Evolutionary conservation across 1,140 invertebrate species (phyloP), one percentile per base, ranked within the genome.

Genomic region (Drosophila miranda): DNA sequence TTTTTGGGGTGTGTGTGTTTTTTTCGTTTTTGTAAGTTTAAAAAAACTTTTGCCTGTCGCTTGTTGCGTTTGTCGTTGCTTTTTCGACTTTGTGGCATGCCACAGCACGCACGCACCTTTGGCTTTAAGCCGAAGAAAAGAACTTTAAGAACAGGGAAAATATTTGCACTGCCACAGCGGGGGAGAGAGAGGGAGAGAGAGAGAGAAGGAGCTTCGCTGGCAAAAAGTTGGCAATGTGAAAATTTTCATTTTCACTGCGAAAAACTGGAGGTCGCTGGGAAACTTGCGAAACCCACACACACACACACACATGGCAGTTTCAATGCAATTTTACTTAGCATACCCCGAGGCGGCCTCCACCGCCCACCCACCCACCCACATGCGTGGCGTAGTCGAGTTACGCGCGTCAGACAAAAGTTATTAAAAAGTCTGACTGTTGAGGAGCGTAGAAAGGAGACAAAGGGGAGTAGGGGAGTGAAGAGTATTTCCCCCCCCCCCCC

Each of bases 391-490:
- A 50, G 42, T 41, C 75, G 45, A 71, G 72, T 63, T 81, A 76
- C 76, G 74, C 70, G 49, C 56, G 63, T 69, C 62, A 81, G 74
- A 73, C 74, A 56, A 70, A 81, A 78, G 78, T 81, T 81, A 81
- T 81, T 82, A 82, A 81, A 81, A 81, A 81, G 59, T 81, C 78
- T 74, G 78, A 63, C 63, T 68, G 78, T 38, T 13, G 34, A 38
- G 11, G 1, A 38, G 34, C 34, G 34, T 38, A 0, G 34, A 38
- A 4, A 5, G 5, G 23, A 4, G 11, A 8, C 23, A 14, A 13
- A 26, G 23, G 6, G 11, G n/a, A n/a, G 19, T 2, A 19, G 3
- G 28, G 28, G 7, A 30, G 19, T 2, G 42, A 28, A 63, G 46
- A 26, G 66, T 48, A 43, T 1, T 38, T 38, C 1, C 34, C 16